Base-by-base conservation (phyloP, 2,888 invertebrate species). In the Parnassius smintheus region DNA sequence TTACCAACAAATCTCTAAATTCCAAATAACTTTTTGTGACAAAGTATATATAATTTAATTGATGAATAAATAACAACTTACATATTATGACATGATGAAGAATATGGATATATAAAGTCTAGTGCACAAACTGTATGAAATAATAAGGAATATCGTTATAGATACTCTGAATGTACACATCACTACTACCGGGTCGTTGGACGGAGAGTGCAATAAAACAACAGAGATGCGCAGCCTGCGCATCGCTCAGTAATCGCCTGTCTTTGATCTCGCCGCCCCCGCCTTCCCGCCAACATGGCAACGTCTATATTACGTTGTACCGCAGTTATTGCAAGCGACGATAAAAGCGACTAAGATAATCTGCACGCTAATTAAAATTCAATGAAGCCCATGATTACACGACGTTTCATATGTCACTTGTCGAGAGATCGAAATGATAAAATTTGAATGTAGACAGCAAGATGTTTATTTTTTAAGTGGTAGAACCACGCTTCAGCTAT, bases 191-290 rank as follows among this genome's bases (percentile, higher is more conserved):
- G 73, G 80, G 79, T 80, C 80, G 78, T 74, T 70, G 81, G 71
- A 73, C 80, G 63, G 70, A 63, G 68, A 68, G 70, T 42, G 57
- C 54, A 62, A 62, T 58, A 58, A 58, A 58, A 54, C 57, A 56
- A 55, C 13, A 48, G 44, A 59, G 64, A 35, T 45, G 79, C 81
- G 83, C n/a, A n/a, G n/a, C 80, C 66, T 73, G 84, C 85, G 82
- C 85, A 79, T 80, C 82, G 80, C 74, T 77, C 81, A 75, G 82
- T 78, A 82, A 82, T 82, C 83, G 78, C 72, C 62, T 65, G 69
- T 69, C 81, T 88, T 88, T 88, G 86, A 89, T 88, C 84, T 75
- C 67, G 72, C 87, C 88, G 83, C 65, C 45, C 9, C 42, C 25
- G 42, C 46, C 12, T 60, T 46, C 13, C 18, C 9, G 9, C 35